Evolutionary conservation across 2,888 invertebrate genomes (phyloP).

Genomic region (Sympetrum striolatum): DNA sequence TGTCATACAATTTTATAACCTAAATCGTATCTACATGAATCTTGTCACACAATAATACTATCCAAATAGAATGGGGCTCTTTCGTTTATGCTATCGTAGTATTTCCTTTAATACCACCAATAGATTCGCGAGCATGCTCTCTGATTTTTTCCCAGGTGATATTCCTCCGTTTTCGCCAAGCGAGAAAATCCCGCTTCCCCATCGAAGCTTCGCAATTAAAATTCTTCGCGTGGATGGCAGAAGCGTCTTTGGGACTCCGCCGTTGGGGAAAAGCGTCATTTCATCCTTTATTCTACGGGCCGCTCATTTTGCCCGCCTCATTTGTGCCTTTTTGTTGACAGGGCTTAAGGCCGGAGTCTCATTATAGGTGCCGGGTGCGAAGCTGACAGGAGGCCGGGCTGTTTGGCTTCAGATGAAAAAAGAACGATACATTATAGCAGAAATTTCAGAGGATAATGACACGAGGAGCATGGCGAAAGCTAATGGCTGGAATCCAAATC

Average conservation of each 20-base stretch:
- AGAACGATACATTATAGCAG: constrained; percentile 25
- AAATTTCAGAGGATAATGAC: constrained; percentile 37
- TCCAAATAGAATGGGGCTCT: no score
- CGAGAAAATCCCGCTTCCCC: no score
- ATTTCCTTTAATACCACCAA: no score
- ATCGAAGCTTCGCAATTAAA: no score
- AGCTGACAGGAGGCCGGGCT: neutral
- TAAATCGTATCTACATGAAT: no score
- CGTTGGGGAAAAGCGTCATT: constrained; percentile 2
- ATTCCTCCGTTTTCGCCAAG: no score
- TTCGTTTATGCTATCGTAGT: no score
- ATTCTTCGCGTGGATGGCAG: no score
- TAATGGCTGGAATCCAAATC: constrained; percentile 40
- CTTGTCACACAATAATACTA: no score
- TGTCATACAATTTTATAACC: no score
- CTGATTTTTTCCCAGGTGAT: no score
- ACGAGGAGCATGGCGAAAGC: constrained; percentile 27
- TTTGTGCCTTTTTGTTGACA: constrained; percentile 39
- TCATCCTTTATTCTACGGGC: neutral
- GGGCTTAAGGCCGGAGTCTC: neutral
- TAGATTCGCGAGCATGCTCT: no score
- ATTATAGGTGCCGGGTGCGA: constrained; percentile 18
- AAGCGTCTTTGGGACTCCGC: neutral
- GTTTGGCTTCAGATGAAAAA: neutral
- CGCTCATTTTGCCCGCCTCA: constrained; percentile 23